Evolutionary conservation across 2,888 invertebrate species (phyloP).

Genomic region (Callosobruchus maculatus): DNA sequence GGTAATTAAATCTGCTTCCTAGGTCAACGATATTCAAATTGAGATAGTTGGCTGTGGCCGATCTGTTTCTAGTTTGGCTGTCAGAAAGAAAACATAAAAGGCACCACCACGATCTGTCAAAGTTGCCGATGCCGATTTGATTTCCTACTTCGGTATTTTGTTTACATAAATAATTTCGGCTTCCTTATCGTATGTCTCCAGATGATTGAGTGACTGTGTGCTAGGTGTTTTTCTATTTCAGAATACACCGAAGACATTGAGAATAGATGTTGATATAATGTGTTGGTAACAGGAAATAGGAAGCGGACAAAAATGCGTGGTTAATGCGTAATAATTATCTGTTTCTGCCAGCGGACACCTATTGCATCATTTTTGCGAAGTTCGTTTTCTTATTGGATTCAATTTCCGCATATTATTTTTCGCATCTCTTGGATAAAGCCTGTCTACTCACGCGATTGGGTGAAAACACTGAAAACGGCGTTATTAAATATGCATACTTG

Average conservation of each 20-base stretch:
- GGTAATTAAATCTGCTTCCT: not conserved
- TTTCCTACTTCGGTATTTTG: conserved; percentile 13
- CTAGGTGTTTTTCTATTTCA: not conserved
- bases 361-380: not conserved
- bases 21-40: not conserved
- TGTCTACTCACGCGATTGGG: not conserved
- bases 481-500: not conserved
- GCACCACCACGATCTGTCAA: conserved; percentile 21
- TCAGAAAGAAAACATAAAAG: conserved; percentile 27
- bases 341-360: not conserved
- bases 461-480: not conserved
- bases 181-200: not conserved
- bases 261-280: not conserved
- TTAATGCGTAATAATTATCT: not conserved
- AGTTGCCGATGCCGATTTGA: not conserved
- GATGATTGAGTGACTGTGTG: not conserved
- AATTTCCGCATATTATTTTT: not conserved
- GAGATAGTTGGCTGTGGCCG: conserved; percentile 1
- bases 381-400: not conserved
- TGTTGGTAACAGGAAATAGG: not conserved
- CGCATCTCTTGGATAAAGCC: not conserved
- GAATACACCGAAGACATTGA: not conserved
- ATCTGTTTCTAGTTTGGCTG: conserved; percentile 17
- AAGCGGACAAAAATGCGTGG: not conserved
- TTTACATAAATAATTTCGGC: conserved; percentile 16